phyloP scores from a whole-genome alignment of 2,113 vertebrate species.

The Hymenochirus boettgeri region DNA sequence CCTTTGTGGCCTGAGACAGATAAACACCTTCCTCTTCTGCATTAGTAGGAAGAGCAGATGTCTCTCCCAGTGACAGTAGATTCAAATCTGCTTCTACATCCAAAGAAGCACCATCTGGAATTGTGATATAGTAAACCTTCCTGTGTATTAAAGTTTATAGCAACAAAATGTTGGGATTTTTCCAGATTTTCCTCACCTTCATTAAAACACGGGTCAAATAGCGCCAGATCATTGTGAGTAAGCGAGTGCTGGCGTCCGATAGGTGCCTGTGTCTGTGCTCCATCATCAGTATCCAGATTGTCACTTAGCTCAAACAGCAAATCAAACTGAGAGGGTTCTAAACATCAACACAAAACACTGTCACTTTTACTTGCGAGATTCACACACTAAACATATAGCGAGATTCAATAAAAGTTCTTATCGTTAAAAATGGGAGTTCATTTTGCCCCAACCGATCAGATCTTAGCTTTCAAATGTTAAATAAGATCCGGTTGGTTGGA shows the following conservation, averaged over 20 bases:
- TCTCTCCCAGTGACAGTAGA: slow-evolving; percentile 46
- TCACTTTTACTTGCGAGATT: too few relatives aligned
- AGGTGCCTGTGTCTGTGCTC: neutral
- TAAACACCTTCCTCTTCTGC: slow-evolving; percentile 54
- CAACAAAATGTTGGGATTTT: neutral
- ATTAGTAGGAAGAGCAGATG: neutral
- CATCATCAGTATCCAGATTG: slow-evolving; percentile 40
- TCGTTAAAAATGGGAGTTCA: too few relatives aligned
- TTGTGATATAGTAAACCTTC: too few relatives aligned
- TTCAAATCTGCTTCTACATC: slow-evolving; percentile 44
- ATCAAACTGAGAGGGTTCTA: slow-evolving; percentile 48
- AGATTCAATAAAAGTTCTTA: too few relatives aligned
- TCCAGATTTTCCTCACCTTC: slow-evolving; percentile 71
- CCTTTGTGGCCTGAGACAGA: slow-evolving; percentile 58
- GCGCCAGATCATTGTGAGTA: slow-evolving; percentile 73
- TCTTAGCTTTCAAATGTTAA: too few relatives aligned
- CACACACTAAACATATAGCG: too few relatives aligned
- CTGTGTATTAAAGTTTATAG: too few relatives aligned
- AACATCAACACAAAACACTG: neutral
- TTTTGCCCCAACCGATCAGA: too few relatives aligned
- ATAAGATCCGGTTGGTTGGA: too few relatives aligned
- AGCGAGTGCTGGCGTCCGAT: slow-evolving; percentile 48
- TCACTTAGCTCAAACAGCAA: slow-evolving; percentile 58
- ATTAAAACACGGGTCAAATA: slow-evolving; percentile 83
- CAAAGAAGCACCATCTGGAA: slow-evolving; percentile 28